Conservation (phyloP, 2,888 invertebrate species). For the Heteropelma amictum region DNA sequence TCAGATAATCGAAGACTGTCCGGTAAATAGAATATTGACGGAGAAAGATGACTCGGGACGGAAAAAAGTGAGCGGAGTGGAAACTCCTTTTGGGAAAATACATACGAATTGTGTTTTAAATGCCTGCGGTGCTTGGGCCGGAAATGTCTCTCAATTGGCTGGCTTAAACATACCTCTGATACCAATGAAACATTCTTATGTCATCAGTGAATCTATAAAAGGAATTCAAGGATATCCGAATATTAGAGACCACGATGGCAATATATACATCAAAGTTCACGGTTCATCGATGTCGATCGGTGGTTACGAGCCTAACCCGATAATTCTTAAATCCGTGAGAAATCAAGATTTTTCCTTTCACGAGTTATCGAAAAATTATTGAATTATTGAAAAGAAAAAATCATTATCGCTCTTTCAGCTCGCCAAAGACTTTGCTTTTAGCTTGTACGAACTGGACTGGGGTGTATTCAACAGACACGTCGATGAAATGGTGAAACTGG, state of each 20-base stretch:
- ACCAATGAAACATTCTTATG: conserved; percentile 93
- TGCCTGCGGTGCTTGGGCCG: conserved; percentile 91
- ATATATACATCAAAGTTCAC: conserved; percentile 89
- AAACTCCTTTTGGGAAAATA: conserved; percentile 87
- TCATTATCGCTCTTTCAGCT: conserved; percentile 78
- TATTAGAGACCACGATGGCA: conserved; percentile 91
- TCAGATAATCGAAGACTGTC: conserved; percentile 87
- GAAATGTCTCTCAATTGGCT: conserved; percentile 84
- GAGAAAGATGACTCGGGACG: conserved; percentile 82
- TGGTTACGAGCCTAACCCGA: conserved; percentile 93
- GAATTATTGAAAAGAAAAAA: neutral
- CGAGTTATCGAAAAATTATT: neutral
- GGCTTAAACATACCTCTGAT: conserved; percentile 86
- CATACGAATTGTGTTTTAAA: conserved; percentile 89
- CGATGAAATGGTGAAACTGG: conserved; percentile 84
- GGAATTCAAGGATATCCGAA: conserved; percentile 89
- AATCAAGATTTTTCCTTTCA: neutral
- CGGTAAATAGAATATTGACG: conserved; percentile 85
- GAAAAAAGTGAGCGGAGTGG: conserved; percentile 86
- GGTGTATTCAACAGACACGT: conserved; percentile 89
- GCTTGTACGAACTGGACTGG: conserved; percentile 93
- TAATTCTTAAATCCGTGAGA: conserved; percentile 85
- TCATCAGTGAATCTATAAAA: conserved; percentile 88
- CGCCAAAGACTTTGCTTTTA: conserved; percentile 88
- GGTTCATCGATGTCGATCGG: conserved; percentile 91